Evolutionary conservation across 2,797 vertebrate genomes (phyloP), one percentile per base, ranked within the genome.

Genomic region (Poeciliopsis paucimaculata): DNA sequence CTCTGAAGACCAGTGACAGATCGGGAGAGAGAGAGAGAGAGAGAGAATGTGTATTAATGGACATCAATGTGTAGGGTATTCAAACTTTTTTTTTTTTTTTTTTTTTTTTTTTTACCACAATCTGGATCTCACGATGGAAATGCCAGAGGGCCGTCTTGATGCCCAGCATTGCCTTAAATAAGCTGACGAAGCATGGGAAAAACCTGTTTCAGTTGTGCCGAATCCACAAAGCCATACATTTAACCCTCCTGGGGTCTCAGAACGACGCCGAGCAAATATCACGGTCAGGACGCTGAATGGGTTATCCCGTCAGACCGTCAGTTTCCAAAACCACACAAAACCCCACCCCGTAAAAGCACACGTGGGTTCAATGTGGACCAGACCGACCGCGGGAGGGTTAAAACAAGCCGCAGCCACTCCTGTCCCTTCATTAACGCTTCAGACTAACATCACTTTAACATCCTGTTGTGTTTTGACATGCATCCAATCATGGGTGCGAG

Each of bases 401-500:
- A 57, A 73, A 34, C 55, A 43, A 72, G 34, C 43, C 39, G 41
- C 9, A 78, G 64, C 49, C 82, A n/a, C 75, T 73, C 74, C 73
- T 47, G 64, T 53, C 57, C 64, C 66, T 1, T 8, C 20, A 72
- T 68, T 62, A 82, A 78, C 57, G 57, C 77, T 1, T 51, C 72
- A 73, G 18, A 77, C 41, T 84, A 73, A 80, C 28, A 68, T 79
- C 31, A 64, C 76, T 72, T 74, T 79, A 89, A 84, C 75, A 78
- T 75, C 41, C 23, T 87, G 34, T 66, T 70, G 62, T 92, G 72
- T 89, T 88, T 73, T 88, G 85, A 88, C 84, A 88, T 88, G 77
- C 86, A 84, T 70, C 77, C 49, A n/a, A 47, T n/a, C 47, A 41
- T 72, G n/a, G 20, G 18, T 68, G 74, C 72, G 84, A 89, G 83